These are phyloP conservation scores for Botia almorhae DNA, from an alignment of 2,797 vertebrate species.

Conservation along the genomic window DNA sequence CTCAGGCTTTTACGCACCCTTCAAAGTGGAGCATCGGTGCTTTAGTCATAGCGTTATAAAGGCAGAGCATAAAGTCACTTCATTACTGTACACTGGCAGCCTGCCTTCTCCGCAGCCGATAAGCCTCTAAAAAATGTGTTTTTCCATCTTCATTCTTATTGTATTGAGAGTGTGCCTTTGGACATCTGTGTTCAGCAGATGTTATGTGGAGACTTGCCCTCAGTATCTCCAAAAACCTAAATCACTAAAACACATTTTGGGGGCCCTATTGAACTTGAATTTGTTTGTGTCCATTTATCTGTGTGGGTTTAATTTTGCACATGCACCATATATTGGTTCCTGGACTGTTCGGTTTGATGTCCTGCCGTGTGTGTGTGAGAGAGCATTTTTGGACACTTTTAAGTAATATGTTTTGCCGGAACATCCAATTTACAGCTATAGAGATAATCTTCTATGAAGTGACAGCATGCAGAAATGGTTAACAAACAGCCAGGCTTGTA, in stretches of 20 bases:
- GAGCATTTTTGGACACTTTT: slow-evolving; percentile 10
- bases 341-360: slow-evolving; percentile 34
- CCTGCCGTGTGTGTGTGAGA: neutral
- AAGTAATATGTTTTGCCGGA: slow-evolving; percentile 2
- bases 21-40: slow-evolving; percentile 18
- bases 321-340: neutral
- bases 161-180: neutral
- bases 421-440: slow-evolving; percentile 70
- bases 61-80: slow-evolving; percentile 32
- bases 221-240: slow-evolving; percentile 3
- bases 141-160: neutral
- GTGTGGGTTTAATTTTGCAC: neutral
- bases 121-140: neutral
- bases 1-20: slow-evolving; percentile 30
- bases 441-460: slow-evolving; percentile 76
- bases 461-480: slow-evolving; percentile 75
- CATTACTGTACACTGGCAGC: slow-evolving; percentile 12
- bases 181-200: neutral
- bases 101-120: slow-evolving; percentile 19
- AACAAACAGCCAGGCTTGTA: slow-evolving; percentile 68
- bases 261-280: neutral
- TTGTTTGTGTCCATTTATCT: slow-evolving; percentile 6
- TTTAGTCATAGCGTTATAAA: slow-evolving; percentile 24
- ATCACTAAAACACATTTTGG: slow-evolving; percentile 27
- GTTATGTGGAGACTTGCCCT: slow-evolving; percentile 12